These are phyloP conservation scores for Microchrysa polita DNA, from an alignment of 2,888 invertebrate genomes.

Conservation along the genomic window DNA sequence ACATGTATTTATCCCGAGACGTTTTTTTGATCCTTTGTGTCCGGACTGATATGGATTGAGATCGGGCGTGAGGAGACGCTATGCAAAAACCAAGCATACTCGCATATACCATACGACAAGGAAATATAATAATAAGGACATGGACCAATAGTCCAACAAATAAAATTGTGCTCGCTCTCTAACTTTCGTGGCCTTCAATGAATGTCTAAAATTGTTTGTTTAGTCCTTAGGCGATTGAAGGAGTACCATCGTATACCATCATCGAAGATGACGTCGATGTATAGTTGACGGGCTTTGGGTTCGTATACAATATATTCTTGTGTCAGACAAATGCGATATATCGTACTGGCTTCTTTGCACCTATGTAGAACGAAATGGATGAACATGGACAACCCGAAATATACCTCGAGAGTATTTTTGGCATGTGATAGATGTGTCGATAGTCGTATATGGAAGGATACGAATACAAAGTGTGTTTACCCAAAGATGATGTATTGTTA, in stretches of 20 bases:
- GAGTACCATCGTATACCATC: too few relatives aligned
- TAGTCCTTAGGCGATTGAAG: constrained; percentile 50
- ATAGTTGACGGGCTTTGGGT: constrained; percentile 23
- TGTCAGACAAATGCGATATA: constrained; percentile 47
- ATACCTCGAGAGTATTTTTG: constrained; percentile 35
- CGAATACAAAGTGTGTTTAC: constrained; percentile 61
- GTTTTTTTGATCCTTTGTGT: constrained; percentile 25
- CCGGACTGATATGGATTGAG: neutral
- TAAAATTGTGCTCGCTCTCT: constrained; percentile 47
- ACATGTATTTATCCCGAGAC: constrained; percentile 10
- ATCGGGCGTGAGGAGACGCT: neutral
- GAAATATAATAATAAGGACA: constrained; percentile 33
- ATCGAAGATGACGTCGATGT: too few relatives aligned
- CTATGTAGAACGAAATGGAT: neutral
- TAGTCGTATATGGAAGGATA: constrained; percentile 53
- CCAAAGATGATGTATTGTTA: constrained; percentile 61
- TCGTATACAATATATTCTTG: constrained; percentile 47
- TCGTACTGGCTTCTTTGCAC: constrained; percentile 47
- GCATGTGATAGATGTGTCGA: constrained; percentile 50
- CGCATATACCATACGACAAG: too few relatives aligned
- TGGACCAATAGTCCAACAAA: constrained; percentile 43
- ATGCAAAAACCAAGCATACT: too few relatives aligned
- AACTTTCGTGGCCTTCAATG: constrained; percentile 48
- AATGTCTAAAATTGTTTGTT: constrained; percentile 51
- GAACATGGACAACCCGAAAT: neutral